Conservation (phyloP, 2,113 vertebrate species). For the Bagarius yarrelli region DNA sequence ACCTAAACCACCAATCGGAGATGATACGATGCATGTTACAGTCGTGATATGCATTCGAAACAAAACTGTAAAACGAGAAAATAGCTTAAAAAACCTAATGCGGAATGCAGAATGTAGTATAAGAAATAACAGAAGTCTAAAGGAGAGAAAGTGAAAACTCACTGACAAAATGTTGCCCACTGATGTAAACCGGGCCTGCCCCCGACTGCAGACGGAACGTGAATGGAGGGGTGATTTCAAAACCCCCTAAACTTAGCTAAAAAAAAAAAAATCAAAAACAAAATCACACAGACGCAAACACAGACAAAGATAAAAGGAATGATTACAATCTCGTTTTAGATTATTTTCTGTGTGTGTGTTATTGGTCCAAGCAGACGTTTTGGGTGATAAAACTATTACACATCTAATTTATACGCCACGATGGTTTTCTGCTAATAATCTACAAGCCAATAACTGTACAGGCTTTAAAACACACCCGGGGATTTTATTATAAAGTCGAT, state of each 20-base stretch:
- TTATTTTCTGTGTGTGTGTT: not conserved
- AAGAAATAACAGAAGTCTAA: not conserved
- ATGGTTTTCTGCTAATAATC: not conserved
- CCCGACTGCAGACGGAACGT: constrained; percentile 76
- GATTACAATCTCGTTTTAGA: not conserved
- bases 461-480: not conserved
- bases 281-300: not conserved
- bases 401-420: not conserved
- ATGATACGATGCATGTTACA: not conserved
- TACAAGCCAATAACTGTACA: not conserved
- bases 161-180: constrained; percentile 79
- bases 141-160: constrained; percentile 54
- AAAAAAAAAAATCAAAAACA: not conserved
- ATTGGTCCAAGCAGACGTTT: not conserved
- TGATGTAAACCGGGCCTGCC: constrained; percentile 75
- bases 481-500: not conserved
- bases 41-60: not conserved
- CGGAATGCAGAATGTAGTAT: not conserved
- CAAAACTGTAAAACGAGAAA: not conserved
- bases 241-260: constrained; percentile 75
- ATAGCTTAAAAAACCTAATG: not conserved
- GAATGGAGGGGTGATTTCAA: constrained; percentile 77
- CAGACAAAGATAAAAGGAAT: not conserved
- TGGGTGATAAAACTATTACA: not conserved
- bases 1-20: constrained; percentile 55